These are phyloP conservation scores for Lydus trimaculatus DNA, from an alignment of 2,888 invertebrate species.

Conservation along the genomic window DNA sequence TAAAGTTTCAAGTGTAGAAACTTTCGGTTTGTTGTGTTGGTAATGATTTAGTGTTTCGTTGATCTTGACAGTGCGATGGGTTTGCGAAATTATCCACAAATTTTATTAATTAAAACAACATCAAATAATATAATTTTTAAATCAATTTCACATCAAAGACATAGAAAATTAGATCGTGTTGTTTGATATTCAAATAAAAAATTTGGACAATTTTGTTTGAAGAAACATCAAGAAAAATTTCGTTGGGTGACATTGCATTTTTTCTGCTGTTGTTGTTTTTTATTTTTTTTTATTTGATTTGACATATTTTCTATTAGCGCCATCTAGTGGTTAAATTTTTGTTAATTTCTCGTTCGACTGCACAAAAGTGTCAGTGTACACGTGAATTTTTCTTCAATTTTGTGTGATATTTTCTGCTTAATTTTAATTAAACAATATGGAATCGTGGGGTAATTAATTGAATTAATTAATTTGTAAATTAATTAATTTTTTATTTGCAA, in stretches of 20 bases:
- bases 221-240: conserved; percentile 15
- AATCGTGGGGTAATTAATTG: conserved; percentile 56
- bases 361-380: conserved; percentile 33
- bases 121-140: conserved; percentile 36
- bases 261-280: no score
- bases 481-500: conserved; percentile 21
- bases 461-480: background rate
- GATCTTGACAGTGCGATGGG: conserved; percentile 29
- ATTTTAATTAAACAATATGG: conserved; percentile 51
- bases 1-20: background rate
- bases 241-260: conserved; percentile 15
- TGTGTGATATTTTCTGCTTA: conserved; percentile 32
- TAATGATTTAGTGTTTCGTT: background rate
- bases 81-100: conserved; percentile 38
- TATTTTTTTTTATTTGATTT: conserved; percentile 22
- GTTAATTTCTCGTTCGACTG: background rate
- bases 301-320: conserved; percentile 34
- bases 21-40: background rate
- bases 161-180: conserved; percentile 43
- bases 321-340: conserved; percentile 41
- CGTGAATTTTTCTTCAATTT: conserved; percentile 13
- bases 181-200: conserved; percentile 44
- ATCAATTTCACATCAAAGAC: conserved; percentile 39
- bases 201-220: conserved; percentile 15
- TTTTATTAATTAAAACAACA: conserved; percentile 36